Percentiles rank a stretch among this genome's conserved stretches.
Evolutionary conservation across 1,140 invertebrate species (phyloP).

Genomic region (Eurosta solidaginis): DNA sequence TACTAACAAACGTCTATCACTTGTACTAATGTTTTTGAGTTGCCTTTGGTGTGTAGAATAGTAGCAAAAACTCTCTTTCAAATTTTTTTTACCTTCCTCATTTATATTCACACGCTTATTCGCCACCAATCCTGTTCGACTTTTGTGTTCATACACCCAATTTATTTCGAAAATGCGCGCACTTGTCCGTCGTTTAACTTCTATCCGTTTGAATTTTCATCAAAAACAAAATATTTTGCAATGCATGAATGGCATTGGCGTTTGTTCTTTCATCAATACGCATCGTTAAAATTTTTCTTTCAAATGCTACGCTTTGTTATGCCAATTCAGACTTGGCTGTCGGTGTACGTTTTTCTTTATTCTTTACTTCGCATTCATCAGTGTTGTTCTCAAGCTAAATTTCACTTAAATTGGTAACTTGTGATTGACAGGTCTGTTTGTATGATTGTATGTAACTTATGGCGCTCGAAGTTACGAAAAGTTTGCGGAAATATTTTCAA

Average conservation of each 20-base stretch:
- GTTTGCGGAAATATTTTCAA: too few species aligned
- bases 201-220: not conserved
- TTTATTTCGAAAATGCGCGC: not conserved
- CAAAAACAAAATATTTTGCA: not conserved
- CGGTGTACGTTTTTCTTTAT: not conserved
- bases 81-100: not conserved
- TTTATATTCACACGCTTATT: too few species aligned
- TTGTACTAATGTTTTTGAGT: not conserved
- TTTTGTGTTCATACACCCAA: not conserved
- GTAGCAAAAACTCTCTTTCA: not conserved
- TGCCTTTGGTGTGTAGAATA: not conserved
- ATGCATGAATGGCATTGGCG: not conserved
- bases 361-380: not conserved
- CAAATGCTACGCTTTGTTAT: not conserved
- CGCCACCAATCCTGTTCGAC: too few species aligned
- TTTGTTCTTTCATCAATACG: not conserved
- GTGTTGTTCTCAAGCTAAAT: not conserved
- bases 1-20: not conserved
- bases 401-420: not conserved
- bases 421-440: not conserved
- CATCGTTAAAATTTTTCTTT: not conserved
- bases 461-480: too few species aligned
- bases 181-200: too few species aligned
- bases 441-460: too few species aligned
- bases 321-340: not conserved